These are phyloP conservation scores for Misgurnus anguillicaudatus DNA, from an alignment of 2,113 vertebrate species.

Conservation along the genomic window DNA sequence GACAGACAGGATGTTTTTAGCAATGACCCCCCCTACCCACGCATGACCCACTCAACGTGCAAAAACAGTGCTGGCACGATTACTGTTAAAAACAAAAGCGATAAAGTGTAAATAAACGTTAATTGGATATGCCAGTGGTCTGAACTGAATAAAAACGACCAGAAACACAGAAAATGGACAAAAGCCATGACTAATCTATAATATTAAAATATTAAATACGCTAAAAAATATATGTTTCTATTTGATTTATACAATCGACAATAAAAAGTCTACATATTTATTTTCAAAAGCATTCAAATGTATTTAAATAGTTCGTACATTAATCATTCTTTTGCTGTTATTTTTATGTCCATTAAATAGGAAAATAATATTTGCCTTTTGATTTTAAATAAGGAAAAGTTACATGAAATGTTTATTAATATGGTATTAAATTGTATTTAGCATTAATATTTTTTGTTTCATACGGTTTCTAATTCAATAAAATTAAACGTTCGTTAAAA, in stretches of 20 bases:
- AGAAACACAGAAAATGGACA: neutral
- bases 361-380: neutral
- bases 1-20: constrained; percentile 17
- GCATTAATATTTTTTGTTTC: neutral
- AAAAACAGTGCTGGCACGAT: neutral
- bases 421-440: neutral
- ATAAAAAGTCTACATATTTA: neutral
- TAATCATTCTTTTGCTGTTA: neutral
- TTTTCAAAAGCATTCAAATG: neutral
- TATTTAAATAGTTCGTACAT: neutral
- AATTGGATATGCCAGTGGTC: neutral
- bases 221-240: neutral
- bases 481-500: neutral
- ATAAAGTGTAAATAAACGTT: neutral
- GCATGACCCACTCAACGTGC: constrained; percentile 1
- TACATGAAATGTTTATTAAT: neutral
- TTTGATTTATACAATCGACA: neutral
- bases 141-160: neutral
- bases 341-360: neutral
- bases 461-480: neutral
- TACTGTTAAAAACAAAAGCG: neutral
- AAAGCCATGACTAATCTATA: neutral
- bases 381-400: neutral
- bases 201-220: neutral
- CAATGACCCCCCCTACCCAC: constrained; percentile 25